Evolutionary conservation across 2,797 vertebrate genomes (phyloP), one percentile per base, ranked within the genome.

Genomic region (Ctenochaetus hawaiiensis): DNA sequence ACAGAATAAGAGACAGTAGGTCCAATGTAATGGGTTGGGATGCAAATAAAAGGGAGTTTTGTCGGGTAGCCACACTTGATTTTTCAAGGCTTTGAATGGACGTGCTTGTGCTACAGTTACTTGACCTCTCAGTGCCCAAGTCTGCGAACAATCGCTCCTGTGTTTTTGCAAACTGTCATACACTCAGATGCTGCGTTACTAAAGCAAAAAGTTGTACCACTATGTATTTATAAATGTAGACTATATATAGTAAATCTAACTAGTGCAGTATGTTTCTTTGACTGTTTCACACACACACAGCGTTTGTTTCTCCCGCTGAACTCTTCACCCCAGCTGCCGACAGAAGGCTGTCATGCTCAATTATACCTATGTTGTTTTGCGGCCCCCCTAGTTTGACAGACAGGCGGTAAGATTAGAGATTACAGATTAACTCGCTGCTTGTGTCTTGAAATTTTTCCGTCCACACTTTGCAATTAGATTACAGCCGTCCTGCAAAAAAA

Each of bases 241-340:
- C n/a, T 26, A 47, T 56, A 54, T 72, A 85, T 54, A 73, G 83
- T 74, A 72, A 82, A 82, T 80, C 66, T 51, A 80, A 75, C 65
- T 47, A 14, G 66, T 41, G 56, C 67, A 74, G 13, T 17, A 51
- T 70, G 61, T 67, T 45, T 67, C 75, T 74, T 65, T 70, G 53
- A 41, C 39, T 82, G 45, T 70, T 30, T 59, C 37, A 63, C 37
- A 44, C 58, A 77, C 57, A 75, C 77, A 69, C 26, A 34, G 74
- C 58, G 16, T 75, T 60, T 60, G 76, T 66, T 72, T 78, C 49
- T 63, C 54, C 72, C 54, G 0, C 59, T 93, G 93, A 95, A 93
- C 93, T 94, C 77, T 87, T 92, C 90, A 92, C 90, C 91, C 78
- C 80, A 9, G 64, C 86, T 57, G 80, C 89, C 80, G 78, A 76